These are phyloP conservation scores for Pyrrhia umbra DNA, from an alignment of 2,888 invertebrate species.

Conservation along the genomic window DNA sequence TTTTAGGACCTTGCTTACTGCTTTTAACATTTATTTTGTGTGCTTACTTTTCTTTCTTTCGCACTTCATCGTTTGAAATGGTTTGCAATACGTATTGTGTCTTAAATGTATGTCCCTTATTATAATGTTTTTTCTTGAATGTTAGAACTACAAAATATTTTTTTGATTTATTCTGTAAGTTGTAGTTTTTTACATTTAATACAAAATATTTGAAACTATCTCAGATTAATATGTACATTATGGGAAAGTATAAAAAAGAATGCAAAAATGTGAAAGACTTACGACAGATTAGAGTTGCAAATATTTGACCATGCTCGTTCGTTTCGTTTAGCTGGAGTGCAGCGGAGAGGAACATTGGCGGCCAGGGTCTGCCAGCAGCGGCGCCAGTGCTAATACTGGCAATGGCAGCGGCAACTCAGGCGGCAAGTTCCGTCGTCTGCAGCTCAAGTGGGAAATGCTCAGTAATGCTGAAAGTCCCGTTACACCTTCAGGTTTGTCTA, in stretches of 20 bases:
- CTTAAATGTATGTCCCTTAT: conserved; percentile 3
- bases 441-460: conserved; percentile 95
- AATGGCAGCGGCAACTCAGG: conserved; percentile 91
- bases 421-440: conserved; percentile 93
- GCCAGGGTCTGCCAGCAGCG: conserved; percentile 84
- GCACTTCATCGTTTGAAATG: conserved; percentile 36
- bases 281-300: background rate
- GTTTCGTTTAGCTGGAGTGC: conserved; percentile 79
- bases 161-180: background rate
- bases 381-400: conserved; percentile 81
- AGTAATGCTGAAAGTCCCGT: conserved; percentile 88
- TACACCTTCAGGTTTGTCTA: conserved; percentile 81
- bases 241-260: too few species aligned
- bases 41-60: conserved; percentile 57
- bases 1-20: conserved; percentile 67
- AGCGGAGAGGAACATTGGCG: conserved; percentile 87
- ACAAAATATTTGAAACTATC: background rate
- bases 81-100: conserved; percentile 31
- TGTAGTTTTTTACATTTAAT: background rate
- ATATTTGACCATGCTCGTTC: background rate
- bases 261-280: too few species aligned
- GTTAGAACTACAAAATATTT: background rate
- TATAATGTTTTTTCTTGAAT: background rate
- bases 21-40: conserved; percentile 67
- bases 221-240: too few species aligned